Percentiles rank a stretch among this genome's conserved stretches.
Evolutionary conservation across 2,113 vertebrate genomes (phyloP).

Genomic region (Rhizomys pruinosus): DNA sequence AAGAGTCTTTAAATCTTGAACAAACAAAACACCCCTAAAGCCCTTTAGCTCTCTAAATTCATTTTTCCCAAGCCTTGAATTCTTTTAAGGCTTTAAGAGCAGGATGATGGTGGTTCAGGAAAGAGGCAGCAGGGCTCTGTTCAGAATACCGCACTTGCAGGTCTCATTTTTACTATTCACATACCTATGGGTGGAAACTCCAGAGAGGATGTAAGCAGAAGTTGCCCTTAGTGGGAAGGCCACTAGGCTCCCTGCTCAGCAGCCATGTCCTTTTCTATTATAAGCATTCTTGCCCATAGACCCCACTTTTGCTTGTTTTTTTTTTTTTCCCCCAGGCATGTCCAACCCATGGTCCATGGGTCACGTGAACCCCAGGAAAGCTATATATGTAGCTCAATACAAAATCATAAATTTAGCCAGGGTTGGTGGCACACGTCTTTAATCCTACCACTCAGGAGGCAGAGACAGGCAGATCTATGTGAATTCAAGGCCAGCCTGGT

Average conservation of each 20-base stretch:
- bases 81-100: not conserved
- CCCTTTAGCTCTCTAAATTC: not conserved
- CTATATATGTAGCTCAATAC: too few species aligned
- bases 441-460: too few species aligned
- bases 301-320: constrained; percentile 44
- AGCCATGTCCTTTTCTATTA: not conserved
- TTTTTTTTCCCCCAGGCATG: not conserved
- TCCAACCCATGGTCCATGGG: not conserved
- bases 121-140: not conserved
- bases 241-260: not conserved
- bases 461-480: too few species aligned
- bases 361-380: not conserved
- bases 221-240: not conserved
- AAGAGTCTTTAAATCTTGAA: constrained; percentile 47
- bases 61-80: constrained; percentile 39
- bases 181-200: not conserved
- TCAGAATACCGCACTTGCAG: not conserved
- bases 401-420: not conserved
- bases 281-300: not conserved
- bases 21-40: not conserved
- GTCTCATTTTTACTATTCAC: too few species aligned
- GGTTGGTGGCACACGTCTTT: too few species aligned
- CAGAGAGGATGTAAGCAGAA: not conserved
- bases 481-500: too few species aligned
- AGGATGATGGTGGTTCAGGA: not conserved